These are phyloP conservation scores for Andrena cerasifolii DNA, from an alignment of 1,140 invertebrate species.

Conservation along the genomic window DNA sequence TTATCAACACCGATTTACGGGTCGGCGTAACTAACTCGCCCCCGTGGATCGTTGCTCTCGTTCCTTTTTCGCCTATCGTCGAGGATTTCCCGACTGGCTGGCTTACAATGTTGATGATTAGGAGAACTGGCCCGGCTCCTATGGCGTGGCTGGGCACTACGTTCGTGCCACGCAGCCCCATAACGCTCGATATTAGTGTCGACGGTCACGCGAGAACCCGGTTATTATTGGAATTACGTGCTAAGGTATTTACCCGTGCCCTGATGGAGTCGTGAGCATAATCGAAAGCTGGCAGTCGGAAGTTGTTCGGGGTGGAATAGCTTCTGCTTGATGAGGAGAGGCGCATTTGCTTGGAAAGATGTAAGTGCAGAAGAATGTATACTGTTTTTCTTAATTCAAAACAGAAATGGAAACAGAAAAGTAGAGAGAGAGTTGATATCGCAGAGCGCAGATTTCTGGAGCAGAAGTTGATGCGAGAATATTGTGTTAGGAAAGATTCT, in stretches of 20 bases:
- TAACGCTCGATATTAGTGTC: constrained; percentile 57
- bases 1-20: constrained; percentile 45
- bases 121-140: constrained; percentile 20
- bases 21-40: constrained; percentile 39
- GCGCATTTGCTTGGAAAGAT: neutral
- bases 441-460: too few relatives aligned
- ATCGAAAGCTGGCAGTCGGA: constrained; percentile 33
- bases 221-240: constrained; percentile 63
- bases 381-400: too few relatives aligned
- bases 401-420: too few relatives aligned
- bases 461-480: too few relatives aligned
- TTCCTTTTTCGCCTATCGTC: constrained; percentile 38
- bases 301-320: constrained; percentile 15
- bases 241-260: constrained; percentile 50
- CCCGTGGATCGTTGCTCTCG: constrained; percentile 30
- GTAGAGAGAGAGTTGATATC: too few relatives aligned
- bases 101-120: constrained; percentile 62
- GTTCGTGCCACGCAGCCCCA: constrained; percentile 57
- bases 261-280: constrained; percentile 1
- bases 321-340: neutral
- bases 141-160: constrained; percentile 36
- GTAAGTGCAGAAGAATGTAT: too few relatives aligned
- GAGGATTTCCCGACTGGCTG: constrained; percentile 18
- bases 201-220: constrained; percentile 58
- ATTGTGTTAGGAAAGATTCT: too few relatives aligned